Conservation (phyloP, 2,113 vertebrate species). For the Aptenodytes patagonicus region DNA sequence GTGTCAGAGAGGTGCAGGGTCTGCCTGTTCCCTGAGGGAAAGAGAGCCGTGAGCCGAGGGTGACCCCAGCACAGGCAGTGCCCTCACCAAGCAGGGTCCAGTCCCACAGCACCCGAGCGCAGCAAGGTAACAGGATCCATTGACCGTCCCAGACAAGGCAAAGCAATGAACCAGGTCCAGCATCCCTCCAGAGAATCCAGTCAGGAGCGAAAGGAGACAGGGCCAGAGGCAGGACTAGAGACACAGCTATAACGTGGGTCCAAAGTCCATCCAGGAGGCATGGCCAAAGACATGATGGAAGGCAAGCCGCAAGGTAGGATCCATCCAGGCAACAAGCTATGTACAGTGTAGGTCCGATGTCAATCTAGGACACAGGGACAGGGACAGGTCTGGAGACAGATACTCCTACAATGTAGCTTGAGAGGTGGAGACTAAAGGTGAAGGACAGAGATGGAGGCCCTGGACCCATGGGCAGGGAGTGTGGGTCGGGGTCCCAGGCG, state of each 20-base stretch:
- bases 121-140: neutral
- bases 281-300: neutral
- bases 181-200: neutral
- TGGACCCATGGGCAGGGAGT: neutral
- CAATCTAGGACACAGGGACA: neutral
- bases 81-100: neutral
- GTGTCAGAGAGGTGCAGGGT: neutral
- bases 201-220: neutral
- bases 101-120: neutral
- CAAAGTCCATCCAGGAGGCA: neutral
- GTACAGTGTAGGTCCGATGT: rapidly evolving
- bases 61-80: neutral
- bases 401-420: neutral
- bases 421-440: neutral
- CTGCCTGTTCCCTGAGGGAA: neutral
- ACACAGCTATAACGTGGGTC: rapidly evolving
- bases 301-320: neutral
- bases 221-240: neutral
- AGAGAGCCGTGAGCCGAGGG: rapidly evolving
- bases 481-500: neutral
- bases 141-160: neutral
- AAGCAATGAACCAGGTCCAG: neutral
- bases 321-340: neutral
- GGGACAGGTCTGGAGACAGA: neutral
- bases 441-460: neutral